Base-by-base conservation (phyloP, 2,888 invertebrate species). In the Pelosia muscerda region DNA sequence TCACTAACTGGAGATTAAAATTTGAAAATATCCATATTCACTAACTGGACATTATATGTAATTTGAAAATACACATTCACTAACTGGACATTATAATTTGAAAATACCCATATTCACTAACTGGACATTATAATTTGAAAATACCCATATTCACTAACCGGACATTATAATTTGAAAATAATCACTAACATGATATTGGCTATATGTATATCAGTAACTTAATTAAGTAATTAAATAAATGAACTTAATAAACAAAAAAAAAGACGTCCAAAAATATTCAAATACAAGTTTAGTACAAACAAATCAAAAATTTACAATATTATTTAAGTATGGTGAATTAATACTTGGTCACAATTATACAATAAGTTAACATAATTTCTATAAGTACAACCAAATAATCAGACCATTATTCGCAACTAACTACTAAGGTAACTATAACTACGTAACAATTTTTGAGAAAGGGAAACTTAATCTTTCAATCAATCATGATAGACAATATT, bases 351-450 rank as follows among this genome's bases (percentile, higher is more conserved):
- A 55, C 25, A 55, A 55, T 55, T 15, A 15, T 25, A 55, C 22
- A 23, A 59, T 59, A 38, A 25, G 19, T 38, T 23, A 59, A 22
- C 11, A n/a, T 6, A 49, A 6, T 49, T 61, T 8, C n/a, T 28
- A 28, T 53, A n/a, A n/a, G n/a, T n/a, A 49, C 61, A 61, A 61
- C n/a, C 61, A 28, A 22, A 49, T 60, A n/a, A 26, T 61, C 28
- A 28, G 26, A 61, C 49, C 28, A 49, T n/a, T 8, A 3, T n/a
- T 26, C 13, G 26, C 26, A 26, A 25, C n/a, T 2, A 60, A 42
- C 19, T 34, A 59, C 26, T 19, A 38, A 22, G n/a, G 49, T 49
- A n/a, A 49, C n/a, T 49, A 49, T 49, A 49, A 49, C 49, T 49
- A 25, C 55, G 6, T 26, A 25, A 55, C 55, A 2, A 11, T 23